These are phyloP conservation scores for Nerophis ophidion DNA, from an alignment of 2,113 vertebrate species.

Conservation along the genomic window DNA sequence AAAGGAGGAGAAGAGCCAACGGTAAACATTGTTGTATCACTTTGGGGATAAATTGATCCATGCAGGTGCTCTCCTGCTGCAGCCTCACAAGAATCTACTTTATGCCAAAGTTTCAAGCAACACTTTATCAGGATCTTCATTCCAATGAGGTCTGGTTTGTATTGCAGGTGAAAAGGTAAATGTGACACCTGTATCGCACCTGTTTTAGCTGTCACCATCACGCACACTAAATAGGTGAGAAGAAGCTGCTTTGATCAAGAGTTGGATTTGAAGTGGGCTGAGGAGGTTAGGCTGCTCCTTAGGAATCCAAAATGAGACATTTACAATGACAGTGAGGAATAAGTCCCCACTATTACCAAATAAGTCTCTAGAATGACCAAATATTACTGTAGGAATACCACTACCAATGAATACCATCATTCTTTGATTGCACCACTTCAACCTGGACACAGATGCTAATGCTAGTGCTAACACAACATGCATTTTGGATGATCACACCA, in stretches of 20 bases:
- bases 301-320: too few species aligned
- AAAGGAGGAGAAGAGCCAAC: constrained; percentile 1
- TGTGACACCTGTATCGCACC: neutral
- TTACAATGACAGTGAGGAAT: too few species aligned
- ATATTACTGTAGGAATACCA: too few species aligned
- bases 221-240: neutral
- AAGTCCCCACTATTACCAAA: too few species aligned
- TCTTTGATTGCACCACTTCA: too few species aligned
- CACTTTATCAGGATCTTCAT: neutral
- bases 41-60: constrained; percentile 14
- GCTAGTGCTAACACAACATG: neutral
- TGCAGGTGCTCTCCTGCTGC: neutral
- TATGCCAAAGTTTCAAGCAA: neutral
- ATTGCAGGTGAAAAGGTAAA: neutral
- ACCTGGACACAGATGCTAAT: too few species aligned
- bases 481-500: too few species aligned
- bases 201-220: neutral
- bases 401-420: too few species aligned
- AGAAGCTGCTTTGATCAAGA: too few species aligned
- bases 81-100: neutral
- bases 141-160: neutral
- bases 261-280: too few species aligned
- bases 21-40: neutral
- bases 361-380: too few species aligned
- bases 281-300: too few species aligned